Evolutionary conservation across 1,140 invertebrate species (phyloP), one percentile per base, ranked within the genome.

Genomic region (Procambarus clarkii): DNA sequence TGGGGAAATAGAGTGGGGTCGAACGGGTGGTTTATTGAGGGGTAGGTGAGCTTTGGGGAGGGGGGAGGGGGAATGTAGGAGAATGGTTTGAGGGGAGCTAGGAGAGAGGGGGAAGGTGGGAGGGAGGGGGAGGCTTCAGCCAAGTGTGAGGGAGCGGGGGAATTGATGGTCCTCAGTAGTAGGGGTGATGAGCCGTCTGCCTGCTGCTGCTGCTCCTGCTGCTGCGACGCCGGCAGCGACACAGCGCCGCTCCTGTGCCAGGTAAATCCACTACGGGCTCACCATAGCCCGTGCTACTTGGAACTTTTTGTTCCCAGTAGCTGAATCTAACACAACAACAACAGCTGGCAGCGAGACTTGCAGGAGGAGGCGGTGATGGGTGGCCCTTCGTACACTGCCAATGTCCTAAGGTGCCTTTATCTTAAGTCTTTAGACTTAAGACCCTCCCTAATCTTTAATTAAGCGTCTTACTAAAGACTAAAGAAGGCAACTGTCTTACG

Each of bases 11-110:
- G 54, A n/a, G 50, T 18, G 74, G 85, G 54, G 85, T 54, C 64
- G 45, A 50, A n/a, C 44, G 76, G 76, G 85, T 89, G 64, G 87
- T 89, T 81, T 81, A 81, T 89, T 83, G 87, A 83, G 87, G 58
- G 78, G 86, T 34, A 34, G 34, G 50, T 60, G 79, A 78, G 64
- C 48, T 54, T 50, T 48, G 87, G 87, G 80, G 64, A 2, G n/a
- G 50, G 50, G 9, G 74, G 54, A 34, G 48, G 24, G 54, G 80
- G 13, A 79, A 46, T 34, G 80, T 50, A 34, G 60, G 50, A 82
- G 80, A 58, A 58, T 82, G 24, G 50, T 24, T 50, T 82, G 50
- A 58, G 80, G 80, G 46, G 80, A 54, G 24, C 21, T 50, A 58
- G 24, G 80, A 79, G 45, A 4, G 44, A 34, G 21, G 48, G 15